Evolutionary conservation across 2,113 vertebrate genomes (phyloP).

Genomic region (Gymnogyps californianus): DNA sequence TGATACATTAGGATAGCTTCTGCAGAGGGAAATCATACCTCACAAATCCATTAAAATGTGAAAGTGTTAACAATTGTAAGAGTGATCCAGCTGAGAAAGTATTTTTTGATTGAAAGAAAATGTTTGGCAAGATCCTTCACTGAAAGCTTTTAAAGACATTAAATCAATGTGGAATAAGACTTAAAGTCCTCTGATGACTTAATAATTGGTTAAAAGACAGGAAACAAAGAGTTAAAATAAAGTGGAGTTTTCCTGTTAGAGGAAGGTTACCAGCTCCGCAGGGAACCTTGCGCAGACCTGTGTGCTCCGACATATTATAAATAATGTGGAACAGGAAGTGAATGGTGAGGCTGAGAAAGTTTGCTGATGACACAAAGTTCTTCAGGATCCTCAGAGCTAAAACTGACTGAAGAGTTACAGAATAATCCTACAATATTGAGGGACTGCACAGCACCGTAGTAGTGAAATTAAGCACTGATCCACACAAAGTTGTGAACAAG

Average conservation of each 20-base stretch:
- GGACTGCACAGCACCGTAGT: neutral
- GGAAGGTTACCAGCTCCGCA: neutral
- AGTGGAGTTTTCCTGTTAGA: neutral
- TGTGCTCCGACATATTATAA: neutral
- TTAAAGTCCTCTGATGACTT: neutral
- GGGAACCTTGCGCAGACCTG: neutral
- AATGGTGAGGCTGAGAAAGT: neutral
- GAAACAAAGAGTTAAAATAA: conserved; percentile 13
- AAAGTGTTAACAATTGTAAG: neutral
- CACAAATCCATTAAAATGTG: neutral
- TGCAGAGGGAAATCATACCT: neutral
- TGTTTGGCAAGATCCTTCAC: neutral
- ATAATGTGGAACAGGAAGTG: neutral
- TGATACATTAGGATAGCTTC: neutral
- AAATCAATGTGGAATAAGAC: neutral
- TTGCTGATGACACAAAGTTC: neutral
- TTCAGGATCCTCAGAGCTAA: neutral
- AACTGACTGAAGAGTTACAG: neutral
- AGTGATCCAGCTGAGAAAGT: neutral
- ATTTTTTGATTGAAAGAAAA: conserved; percentile 7
- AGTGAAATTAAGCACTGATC: neutral
- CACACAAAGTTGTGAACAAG: neutral
- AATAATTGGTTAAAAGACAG: neutral
- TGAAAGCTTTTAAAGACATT: neutral
- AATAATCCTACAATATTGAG: neutral